phyloP scores from a whole-genome alignment of 1,140 invertebrate species.

The Theocolax elegans region DNA sequence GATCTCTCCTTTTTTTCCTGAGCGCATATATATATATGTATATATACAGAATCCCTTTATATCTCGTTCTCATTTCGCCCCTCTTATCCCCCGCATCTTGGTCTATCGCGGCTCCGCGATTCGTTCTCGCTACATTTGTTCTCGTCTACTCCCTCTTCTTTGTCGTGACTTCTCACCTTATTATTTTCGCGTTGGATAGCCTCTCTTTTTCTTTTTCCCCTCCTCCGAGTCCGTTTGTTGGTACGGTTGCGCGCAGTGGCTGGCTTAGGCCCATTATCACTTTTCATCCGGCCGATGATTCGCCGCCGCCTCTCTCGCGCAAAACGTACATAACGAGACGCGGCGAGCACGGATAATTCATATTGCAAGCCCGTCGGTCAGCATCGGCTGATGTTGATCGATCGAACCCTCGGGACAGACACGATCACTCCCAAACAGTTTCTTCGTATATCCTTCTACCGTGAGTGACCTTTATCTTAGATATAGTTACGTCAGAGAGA shows the following conservation, averaged over 20 bases:
- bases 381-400: conserved; percentile 7
- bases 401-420: conserved; percentile 28
- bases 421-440: conserved; percentile 38
- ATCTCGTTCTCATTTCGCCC: conserved; percentile 13
- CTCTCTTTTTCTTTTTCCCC: not conserved
- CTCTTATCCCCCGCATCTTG: not conserved
- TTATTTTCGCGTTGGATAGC: conserved; percentile 9
- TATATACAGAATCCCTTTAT: conserved; percentile 34
- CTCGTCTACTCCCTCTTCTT: not conserved
- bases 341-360: conserved; percentile 14
- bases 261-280: conserved; percentile 28
- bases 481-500: conserved; percentile 28
- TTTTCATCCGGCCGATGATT: conserved; percentile 16
- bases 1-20: conserved; percentile 44
- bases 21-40: not conserved
- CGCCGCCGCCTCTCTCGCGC: not conserved
- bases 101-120: not conserved
- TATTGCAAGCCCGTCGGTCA: conserved; percentile 10
- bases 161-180: conserved; percentile 19
- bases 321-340: not conserved
- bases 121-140: conserved; percentile 10
- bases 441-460: conserved; percentile 29
- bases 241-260: not conserved
- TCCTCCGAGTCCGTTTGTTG: not conserved
- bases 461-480: conserved; percentile 37